Conservation (phyloP, 2,797 vertebrate species). For the Ptychadena robeensis region DNA sequence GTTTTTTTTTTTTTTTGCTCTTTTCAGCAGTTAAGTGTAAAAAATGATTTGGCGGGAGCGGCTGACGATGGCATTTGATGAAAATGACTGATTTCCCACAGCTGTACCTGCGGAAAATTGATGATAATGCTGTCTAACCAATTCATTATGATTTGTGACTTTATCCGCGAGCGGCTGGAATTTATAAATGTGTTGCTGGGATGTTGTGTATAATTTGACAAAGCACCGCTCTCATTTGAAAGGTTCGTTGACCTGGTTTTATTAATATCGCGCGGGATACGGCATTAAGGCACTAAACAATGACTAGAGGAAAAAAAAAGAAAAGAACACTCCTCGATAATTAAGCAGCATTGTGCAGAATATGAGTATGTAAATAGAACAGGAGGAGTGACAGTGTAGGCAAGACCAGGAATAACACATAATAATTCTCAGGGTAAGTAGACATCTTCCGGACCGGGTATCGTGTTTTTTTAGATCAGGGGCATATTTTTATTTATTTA, state of each 20-base stretch:
- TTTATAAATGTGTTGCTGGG: slow-evolving; percentile 82
- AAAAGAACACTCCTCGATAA: slow-evolving; percentile 40
- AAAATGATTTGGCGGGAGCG: slow-evolving; percentile 82
- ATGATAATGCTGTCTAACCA: slow-evolving; percentile 84
- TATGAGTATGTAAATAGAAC: slow-evolving; percentile 36
- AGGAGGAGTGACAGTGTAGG: neutral
- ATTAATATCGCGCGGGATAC: slow-evolving; percentile 69
- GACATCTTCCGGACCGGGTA: neutral
- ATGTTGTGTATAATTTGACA: slow-evolving; percentile 79
- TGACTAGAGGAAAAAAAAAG: neutral
- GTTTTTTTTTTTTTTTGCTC: slow-evolving; percentile 69
- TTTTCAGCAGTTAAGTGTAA: slow-evolving; percentile 77
- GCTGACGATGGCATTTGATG: slow-evolving; percentile 82
- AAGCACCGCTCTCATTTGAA: slow-evolving; percentile 73
- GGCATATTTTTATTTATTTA: too few species aligned
- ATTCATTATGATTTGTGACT: slow-evolving; percentile 82
- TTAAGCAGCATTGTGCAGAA: slow-evolving; percentile 42
- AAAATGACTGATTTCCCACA: slow-evolving; percentile 82
- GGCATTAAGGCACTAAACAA: slow-evolving; percentile 63
- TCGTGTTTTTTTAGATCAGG: neutral
- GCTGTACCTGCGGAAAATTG: slow-evolving; percentile 82
- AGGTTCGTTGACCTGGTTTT: slow-evolving; percentile 76
- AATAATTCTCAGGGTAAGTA: neutral
- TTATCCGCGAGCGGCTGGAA: slow-evolving; percentile 77
- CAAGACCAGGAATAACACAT: neutral